Evolutionary conservation across 2,113 vertebrate genomes (phyloP).

Genomic region (Marmota flaviventris): DNA sequence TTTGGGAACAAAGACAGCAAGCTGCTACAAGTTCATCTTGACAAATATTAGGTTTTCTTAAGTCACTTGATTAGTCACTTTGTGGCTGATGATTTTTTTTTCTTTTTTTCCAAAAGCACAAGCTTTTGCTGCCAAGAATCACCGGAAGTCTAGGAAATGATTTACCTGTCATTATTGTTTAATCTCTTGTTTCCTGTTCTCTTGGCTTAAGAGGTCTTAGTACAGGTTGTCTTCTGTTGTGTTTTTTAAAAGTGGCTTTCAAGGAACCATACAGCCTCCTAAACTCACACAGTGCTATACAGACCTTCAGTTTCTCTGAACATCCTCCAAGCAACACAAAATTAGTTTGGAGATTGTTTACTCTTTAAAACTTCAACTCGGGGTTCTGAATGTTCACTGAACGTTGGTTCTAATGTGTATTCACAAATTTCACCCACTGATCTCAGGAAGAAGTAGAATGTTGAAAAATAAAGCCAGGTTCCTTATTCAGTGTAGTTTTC

Average conservation of each 20-base stretch:
- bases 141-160: slow-evolving; percentile 90
- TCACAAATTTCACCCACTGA: slow-evolving; percentile 32
- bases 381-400: slow-evolving; percentile 44
- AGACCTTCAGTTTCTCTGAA: slow-evolving; percentile 73
- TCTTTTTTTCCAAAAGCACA: slow-evolving; percentile 69
- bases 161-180: slow-evolving; percentile 89
- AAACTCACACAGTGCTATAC: slow-evolving; percentile 23
- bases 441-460: slow-evolving; percentile 15
- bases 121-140: slow-evolving; percentile 88
- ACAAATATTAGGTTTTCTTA: slow-evolving; percentile 86
- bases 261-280: slow-evolving; percentile 78
- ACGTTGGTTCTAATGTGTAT: slow-evolving; percentile 46
- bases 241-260: slow-evolving; percentile 82
- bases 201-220: slow-evolving; percentile 83
- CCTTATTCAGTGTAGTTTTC: neutral
- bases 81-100: slow-evolving; percentile 82
- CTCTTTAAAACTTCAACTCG: slow-evolving; percentile 65
- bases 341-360: slow-evolving; percentile 82
- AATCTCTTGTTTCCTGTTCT: slow-evolving; percentile 89
- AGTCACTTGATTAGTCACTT: slow-evolving; percentile 86
- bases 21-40: slow-evolving; percentile 81
- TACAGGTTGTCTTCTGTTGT: slow-evolving; percentile 83
- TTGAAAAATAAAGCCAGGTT: neutral
- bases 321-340: slow-evolving; percentile 81
- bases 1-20: slow-evolving; percentile 79